Evolutionary conservation across 2,888 invertebrate genomes (phyloP), one percentile per base, ranked within the genome.

Genomic region (Anoncus sp.): DNA sequence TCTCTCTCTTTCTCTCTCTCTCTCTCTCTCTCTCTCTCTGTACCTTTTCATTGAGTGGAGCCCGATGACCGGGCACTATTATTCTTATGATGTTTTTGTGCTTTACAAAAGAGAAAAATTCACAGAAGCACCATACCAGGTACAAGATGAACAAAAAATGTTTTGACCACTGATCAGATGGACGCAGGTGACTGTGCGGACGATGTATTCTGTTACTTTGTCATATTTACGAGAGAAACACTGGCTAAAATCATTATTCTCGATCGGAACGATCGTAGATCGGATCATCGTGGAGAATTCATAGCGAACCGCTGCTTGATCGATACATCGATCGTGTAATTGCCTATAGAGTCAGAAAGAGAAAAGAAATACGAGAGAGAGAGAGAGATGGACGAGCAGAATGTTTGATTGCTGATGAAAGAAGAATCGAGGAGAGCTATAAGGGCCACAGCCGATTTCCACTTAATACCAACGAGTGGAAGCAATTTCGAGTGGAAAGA

Each of bases 401-500:
- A 75, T 69, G 63, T 71, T 75, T 86, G 87, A 87, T 88, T 87
- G 83, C 85, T 81, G 83, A 82, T 79, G 82, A 84, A 84, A 83
- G 85, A 80, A 83, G 57, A 72, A 75, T 67, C 71, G 75, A 71
- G 62, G 66, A 62, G 75, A 71, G 65, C 49, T 53, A 55, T 67
- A n/a, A n/a, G 81, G 81, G 71, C 82, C 84, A 75, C 84, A 77
- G 86, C 82, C 83, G 87, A 88, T 87, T 89, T 89, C 87, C 87
- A 87, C 88, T 88, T 85, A 84, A 81, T 78, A 81, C 73, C 71
- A 72, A 74, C 84, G 82, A 86, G 85, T 86, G 85, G 86, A 83
- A 86, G 87, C 85, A 88, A 89, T 87, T 89, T 90, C 85, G 84
- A 87, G 87, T 86, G 87, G 84, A 86, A 87, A 87, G 89, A 89